These are phyloP conservation scores for Anoplopoma fimbria DNA, from an alignment of 2,113 vertebrate genomes.

Conservation along the genomic window DNA sequence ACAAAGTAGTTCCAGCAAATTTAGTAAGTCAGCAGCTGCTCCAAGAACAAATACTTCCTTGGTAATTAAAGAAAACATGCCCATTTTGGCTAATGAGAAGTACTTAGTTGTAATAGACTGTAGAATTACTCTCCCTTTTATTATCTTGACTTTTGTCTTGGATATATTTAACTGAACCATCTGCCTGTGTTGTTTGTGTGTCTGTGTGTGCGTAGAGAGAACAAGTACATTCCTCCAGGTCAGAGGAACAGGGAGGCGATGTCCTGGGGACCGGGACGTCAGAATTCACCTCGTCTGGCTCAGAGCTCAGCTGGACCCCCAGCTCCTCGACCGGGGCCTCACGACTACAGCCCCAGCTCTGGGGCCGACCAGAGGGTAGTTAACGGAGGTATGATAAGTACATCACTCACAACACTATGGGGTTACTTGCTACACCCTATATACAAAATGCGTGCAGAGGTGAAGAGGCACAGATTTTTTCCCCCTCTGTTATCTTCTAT, in stretches of 20 bases:
- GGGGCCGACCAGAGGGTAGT: constrained; percentile 96
- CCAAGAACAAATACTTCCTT: constrained; percentile 39
- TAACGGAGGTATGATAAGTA: constrained; percentile 91
- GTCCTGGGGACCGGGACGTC: constrained; percentile 94
- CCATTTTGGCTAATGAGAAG: constrained; percentile 39
- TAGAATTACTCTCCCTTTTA: constrained; percentile 12
- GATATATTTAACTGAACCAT: constrained; percentile 2
- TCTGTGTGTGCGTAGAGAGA: constrained; percentile 85
- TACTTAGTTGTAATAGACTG: constrained; percentile 17
- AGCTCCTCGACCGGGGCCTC: constrained; percentile 89
- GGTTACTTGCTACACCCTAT: neutral
- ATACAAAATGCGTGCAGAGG: neutral
- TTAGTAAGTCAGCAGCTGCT: constrained; percentile 38
- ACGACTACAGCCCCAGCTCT: constrained; percentile 93
- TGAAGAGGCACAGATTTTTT: neutral
- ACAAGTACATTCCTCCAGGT: constrained; percentile 96
- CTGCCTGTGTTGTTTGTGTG: neutral
- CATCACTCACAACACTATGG: neutral
- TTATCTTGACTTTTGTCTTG: constrained; percentile 23
- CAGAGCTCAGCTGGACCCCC: constrained; percentile 90
- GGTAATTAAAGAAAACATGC: constrained; percentile 36
- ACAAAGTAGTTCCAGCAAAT: constrained; percentile 19
- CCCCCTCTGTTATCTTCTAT: neutral
- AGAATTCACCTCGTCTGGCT: constrained; percentile 92
- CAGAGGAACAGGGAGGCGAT: constrained; percentile 96